Conservation (phyloP, 1,140 invertebrate species). For the Drosophila pseudoobscura region DNA sequence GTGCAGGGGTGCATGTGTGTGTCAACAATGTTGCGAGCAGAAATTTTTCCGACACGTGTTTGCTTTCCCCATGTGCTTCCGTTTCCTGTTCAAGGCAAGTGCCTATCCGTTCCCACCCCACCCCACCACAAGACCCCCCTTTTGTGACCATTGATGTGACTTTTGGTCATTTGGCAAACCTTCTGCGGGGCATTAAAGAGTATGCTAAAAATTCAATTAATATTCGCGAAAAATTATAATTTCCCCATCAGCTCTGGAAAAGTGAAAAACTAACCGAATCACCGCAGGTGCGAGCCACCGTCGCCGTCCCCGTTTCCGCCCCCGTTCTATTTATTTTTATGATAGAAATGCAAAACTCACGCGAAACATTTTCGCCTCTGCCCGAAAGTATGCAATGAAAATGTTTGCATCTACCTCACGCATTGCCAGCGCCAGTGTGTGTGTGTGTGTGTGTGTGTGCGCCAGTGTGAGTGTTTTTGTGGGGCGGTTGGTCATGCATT, state of each 20-base stretch:
- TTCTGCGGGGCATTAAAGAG: not conserved
- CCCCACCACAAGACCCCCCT: not conserved
- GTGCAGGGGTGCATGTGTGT: slow-evolving; percentile 27
- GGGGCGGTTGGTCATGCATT: slow-evolving; percentile 54
- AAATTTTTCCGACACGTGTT: slow-evolving; percentile 74
- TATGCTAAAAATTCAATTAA: slow-evolving; percentile 25
- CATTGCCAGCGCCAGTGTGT: not conserved
- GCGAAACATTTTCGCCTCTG: slow-evolving; percentile 21
- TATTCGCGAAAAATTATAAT: slow-evolving; percentile 8
- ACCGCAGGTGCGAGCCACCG: no score
- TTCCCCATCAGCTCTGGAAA: not conserved
- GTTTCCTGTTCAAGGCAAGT: slow-evolving; percentile 41
- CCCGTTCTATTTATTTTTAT: slow-evolving; percentile 9
- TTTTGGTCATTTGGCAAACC: slow-evolving; percentile 1
- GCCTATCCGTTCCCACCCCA: not conserved
- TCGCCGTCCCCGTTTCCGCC: not conserved
- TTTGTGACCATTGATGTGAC: slow-evolving; percentile 30
- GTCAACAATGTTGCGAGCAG: slow-evolving; percentile 71
- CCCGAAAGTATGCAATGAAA: slow-evolving; percentile 32
- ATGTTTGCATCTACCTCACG: slow-evolving; percentile 17
- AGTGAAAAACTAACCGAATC: slow-evolving; percentile 8
- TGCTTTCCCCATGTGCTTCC: slow-evolving; percentile 63
- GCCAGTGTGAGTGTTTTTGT: slow-evolving; percentile 16
- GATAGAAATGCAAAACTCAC: slow-evolving; percentile 18
- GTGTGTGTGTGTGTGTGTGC: not conserved